These are phyloP conservation scores for Oxyteleia sp. DNA, from an alignment of 2,888 invertebrate genomes.

Conservation along the genomic window DNA sequence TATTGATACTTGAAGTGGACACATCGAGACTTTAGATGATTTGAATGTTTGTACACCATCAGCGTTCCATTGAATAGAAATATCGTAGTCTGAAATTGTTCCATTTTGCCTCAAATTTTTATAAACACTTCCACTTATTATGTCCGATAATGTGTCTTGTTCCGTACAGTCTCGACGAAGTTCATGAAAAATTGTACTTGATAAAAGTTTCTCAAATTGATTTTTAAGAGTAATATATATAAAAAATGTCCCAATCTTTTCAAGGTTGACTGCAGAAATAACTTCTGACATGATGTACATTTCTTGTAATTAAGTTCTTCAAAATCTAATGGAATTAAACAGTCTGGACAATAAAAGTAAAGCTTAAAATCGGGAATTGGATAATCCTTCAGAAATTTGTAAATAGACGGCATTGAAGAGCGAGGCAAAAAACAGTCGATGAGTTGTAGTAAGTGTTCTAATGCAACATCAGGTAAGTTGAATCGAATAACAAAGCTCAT, in stretches of 20 bases:
- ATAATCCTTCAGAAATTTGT: slow-evolving; percentile 24
- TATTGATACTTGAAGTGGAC: slow-evolving; percentile 62
- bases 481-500: slow-evolving; percentile 18
- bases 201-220: slow-evolving; percentile 34
- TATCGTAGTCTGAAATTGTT: too few relatives aligned
- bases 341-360: slow-evolving; percentile 48
- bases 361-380: slow-evolving; percentile 8
- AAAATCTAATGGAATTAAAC: slow-evolving; percentile 30
- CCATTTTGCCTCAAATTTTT: too few relatives aligned
- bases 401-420: slow-evolving; percentile 1
- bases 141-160: too few relatives aligned
- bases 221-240: slow-evolving; percentile 36
- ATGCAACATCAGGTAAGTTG: slow-evolving; percentile 20
- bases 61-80: too few relatives aligned
- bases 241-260: slow-evolving; percentile 42
- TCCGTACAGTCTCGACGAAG: slow-evolving; percentile 11
- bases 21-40: slow-evolving; percentile 58
- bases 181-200: slow-evolving; percentile 11
- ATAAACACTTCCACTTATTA: too few relatives aligned
- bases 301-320: background rate
- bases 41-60: too few relatives aligned
- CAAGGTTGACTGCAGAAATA: slow-evolving; percentile 27
- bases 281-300: slow-evolving; percentile 22
- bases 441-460: slow-evolving; percentile 18
- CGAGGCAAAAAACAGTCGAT: slow-evolving; percentile 25